Evolutionary conservation across 92 coral and sea anemone genomes (phyloP), one percentile per base, ranked within the genome.

Genomic region (Bergia puertoricense): DNA sequence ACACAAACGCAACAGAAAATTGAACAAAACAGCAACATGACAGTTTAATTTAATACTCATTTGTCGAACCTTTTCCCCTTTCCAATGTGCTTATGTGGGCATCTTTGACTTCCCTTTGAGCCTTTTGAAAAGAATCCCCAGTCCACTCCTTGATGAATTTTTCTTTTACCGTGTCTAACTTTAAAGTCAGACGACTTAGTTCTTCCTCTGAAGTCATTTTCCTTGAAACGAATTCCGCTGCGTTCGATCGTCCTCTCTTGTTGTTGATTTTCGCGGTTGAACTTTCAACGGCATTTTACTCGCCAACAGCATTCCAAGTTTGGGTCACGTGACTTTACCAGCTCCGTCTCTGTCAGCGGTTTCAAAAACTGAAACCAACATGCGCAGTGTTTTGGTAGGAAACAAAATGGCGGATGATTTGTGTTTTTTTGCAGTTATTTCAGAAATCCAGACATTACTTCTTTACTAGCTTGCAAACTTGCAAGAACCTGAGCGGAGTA

Each of bases 101-200:
- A 15, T 88, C 88, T 23, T 90, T 89, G 62, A 92, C 88, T 15
- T 87, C 89, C 74, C 85, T 84, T 42, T 77, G 81, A 40, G 94
- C 80, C 54, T 85, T 82, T 65, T 85, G 88, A 65, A 93, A 91
- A 8, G 93, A 86, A 48, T 95, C 92, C 18, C 98, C 98, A 20
- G 93, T 95, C 99, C 98, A 96, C 56, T 96, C 96, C 80, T 87
- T 85, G 30, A 92, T 76, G 88, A 93, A 95, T 82, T 96, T 96
- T 57, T 95, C 96, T 81, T 93, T 93, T n/a, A 93, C 92, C 79
- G 93, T 93, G 75, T 92, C 91, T 38, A 96, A 89, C 82, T 89
- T 96, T 4, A 81, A 81, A 4, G 75, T 81, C 43, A 96, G 90
- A 54, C 91, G 92, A 7, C 73, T 83, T 78, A 93, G 65, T 85